Conservation (phyloP, 2,797 vertebrate species). For the Nyctibius grandis region DNA sequence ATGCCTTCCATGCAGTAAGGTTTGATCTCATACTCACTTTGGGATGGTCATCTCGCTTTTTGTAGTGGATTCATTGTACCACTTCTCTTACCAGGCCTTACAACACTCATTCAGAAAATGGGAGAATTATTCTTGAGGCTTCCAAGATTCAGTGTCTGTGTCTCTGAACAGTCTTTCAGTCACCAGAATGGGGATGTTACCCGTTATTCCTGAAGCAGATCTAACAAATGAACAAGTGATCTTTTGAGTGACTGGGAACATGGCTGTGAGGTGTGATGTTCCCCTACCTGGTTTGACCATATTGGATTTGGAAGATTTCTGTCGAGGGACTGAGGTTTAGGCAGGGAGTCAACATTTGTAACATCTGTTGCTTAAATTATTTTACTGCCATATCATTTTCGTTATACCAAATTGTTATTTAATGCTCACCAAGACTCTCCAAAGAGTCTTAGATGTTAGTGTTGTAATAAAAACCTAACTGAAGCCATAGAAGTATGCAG, state of each 20-base stretch:
- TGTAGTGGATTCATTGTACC: neutral
- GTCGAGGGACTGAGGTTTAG: neutral
- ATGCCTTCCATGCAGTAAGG: neutral
- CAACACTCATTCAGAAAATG: neutral
- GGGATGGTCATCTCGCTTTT: neutral
- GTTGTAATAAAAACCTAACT: neutral
- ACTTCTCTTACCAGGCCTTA: neutral
- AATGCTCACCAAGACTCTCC: neutral
- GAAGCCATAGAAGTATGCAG: neutral
- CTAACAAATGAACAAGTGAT: neutral
- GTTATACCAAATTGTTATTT: neutral
- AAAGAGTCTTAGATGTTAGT: neutral
- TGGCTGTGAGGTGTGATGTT: neutral
- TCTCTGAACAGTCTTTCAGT: neutral
- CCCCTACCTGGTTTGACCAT: neutral
- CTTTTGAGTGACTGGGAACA: neutral
- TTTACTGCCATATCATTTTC: neutral
- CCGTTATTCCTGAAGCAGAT: neutral
- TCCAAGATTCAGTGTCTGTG: rapidly evolving
- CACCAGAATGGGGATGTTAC: neutral
- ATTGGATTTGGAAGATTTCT: neutral
- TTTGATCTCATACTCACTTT: neutral
- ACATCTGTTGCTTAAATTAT: neutral
- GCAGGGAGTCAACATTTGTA: neutral
- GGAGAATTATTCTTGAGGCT: neutral